Evolutionary conservation across 2,113 vertebrate genomes (phyloP), one percentile per base, ranked within the genome.

Genomic region (Pampusana beccarii): DNA sequence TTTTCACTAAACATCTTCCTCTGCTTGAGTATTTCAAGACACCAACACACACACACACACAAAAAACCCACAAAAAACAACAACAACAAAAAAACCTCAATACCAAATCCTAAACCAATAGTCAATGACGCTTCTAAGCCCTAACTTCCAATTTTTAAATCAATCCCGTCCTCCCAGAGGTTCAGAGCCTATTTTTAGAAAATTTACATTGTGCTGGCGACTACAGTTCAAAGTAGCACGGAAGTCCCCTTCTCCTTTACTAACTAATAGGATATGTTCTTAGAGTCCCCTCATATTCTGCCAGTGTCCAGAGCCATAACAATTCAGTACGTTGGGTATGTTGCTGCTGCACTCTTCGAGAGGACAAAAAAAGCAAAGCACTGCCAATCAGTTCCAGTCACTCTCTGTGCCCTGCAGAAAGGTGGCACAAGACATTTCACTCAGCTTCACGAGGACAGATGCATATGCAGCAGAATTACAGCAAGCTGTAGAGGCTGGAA

Each of bases 41-140:
- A 66, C 1, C 2, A 6, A 44, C 10, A 36, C 2, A 29, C 21
- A 71, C 2, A 66, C 1, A 1, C 6, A 44, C 10, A 34, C 2
- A 29, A 56, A 71, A 61, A 25, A 21, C n/a, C n/a, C n/a, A n/a
- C n/a, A 11, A 4, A 8, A 5, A 16, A 17, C 13, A 40, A 57
- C 69, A 38, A 38, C 8, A 38, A 11, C 8, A 38, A 38, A 38
- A 75, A 36, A 12, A 10, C 5, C 24, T 64, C 67, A 54, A 34
- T 4, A 42, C 3, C 25, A 73, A n/a, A 16, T 67, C 72, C n/a
- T 38, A 87, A 10, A 16, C 16, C 40, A 81, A 36, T 36, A 90
- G 24, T 77, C 71, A 88, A 20, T 9, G 10, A 67, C 17, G 17
- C 15, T 89, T 72, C 25, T n/a, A 20, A 15, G 57, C 6, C 7